Evolutionary conservation across 2,888 invertebrate species (phyloP).

Genomic region (Linyphia triangularis): DNA sequence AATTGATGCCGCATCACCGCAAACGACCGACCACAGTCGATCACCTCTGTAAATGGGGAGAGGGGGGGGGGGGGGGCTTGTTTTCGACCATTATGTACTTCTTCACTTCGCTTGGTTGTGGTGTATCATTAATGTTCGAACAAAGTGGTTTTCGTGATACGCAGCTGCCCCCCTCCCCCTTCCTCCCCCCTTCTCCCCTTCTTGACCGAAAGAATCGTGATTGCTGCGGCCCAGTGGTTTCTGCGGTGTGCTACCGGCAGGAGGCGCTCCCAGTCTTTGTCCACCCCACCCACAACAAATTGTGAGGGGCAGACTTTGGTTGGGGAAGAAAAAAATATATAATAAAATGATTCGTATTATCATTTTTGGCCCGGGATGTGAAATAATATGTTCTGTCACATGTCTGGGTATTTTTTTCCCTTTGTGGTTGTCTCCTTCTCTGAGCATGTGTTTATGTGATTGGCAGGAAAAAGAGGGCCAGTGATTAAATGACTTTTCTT

Average conservation of each 20-base stretch:
- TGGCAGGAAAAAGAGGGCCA: too few relatives aligned
- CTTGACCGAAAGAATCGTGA: constrained; percentile 53
- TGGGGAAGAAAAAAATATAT: background rate
- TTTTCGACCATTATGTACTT: constrained; percentile 19
- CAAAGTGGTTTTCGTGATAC: constrained; percentile 72
- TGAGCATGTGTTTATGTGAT: background rate
- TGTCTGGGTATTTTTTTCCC: background rate
- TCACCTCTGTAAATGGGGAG: constrained; percentile 31
- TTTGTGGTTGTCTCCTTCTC: background rate
- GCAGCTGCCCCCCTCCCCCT: background rate
- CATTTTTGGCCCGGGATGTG: background rate
- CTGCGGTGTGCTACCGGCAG: constrained; percentile 53
- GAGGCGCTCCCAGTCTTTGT: background rate
- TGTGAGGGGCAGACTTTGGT: background rate
- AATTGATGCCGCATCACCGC: constrained; percentile 44
- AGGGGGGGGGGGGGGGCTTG: background rate
- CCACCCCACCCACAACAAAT: background rate
- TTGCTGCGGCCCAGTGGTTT: constrained; percentile 60
- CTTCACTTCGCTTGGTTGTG: background rate
- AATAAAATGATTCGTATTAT: background rate
- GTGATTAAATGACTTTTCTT: too few relatives aligned
- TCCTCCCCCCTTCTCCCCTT: background rate
- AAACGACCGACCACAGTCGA: constrained; percentile 55
- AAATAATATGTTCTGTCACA: constrained; percentile 16
- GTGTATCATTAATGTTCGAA: constrained; percentile 59